Conservation (phyloP, 2,113 vertebrate species). For the Marmota flaviventris region DNA sequence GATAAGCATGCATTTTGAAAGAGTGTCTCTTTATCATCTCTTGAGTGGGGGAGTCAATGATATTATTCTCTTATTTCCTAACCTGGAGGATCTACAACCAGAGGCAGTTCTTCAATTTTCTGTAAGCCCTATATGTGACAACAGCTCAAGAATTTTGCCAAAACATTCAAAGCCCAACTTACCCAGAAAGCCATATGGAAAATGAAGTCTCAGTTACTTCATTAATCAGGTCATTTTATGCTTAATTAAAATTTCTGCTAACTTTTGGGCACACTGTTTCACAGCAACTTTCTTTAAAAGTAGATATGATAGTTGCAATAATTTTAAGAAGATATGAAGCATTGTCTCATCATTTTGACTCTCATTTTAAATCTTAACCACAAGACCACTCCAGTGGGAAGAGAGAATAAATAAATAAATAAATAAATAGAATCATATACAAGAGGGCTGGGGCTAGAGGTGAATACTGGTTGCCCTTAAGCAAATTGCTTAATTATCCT, state of each 20-base stretch:
- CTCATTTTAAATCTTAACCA: slow-evolving; percentile 17
- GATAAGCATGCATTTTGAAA: not conserved
- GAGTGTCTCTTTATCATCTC: not conserved
- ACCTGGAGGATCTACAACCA: not conserved
- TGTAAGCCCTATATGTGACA: not conserved
- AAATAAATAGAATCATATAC: no score
- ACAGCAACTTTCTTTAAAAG: slow-evolving; percentile 1
- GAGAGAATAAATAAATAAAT: no score
- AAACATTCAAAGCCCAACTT: not conserved
- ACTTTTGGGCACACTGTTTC: not conserved
- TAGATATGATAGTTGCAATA: not conserved
- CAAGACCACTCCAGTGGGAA: not conserved
- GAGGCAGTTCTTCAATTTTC: not conserved
- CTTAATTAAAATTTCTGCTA: not conserved
- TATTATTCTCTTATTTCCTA: not conserved
- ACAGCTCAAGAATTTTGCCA: not conserved
- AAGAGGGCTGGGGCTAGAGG: no score
- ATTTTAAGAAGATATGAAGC: not conserved
- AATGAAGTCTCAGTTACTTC: not conserved
- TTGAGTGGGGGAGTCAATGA: not conserved
- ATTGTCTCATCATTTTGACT: not conserved
- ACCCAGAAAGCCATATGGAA: slow-evolving; percentile 5
- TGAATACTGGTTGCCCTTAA: not conserved
- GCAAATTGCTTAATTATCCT: not conserved
- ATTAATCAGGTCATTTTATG: not conserved